These are phyloP conservation scores for Oenanthe melanoleuca DNA, from an alignment of 2,113 vertebrate species.

Conservation along the genomic window DNA sequence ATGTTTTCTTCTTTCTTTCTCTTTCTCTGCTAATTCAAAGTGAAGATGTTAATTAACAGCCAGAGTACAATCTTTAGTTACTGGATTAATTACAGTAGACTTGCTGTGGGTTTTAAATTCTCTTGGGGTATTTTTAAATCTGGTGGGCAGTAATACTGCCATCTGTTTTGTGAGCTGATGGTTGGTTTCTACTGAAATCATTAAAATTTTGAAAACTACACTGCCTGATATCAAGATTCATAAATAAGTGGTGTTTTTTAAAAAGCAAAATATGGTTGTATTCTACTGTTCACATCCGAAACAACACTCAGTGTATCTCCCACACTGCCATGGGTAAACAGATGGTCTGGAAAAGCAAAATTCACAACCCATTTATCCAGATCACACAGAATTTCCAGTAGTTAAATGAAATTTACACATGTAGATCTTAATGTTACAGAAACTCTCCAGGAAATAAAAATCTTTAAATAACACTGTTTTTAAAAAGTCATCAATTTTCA, in stretches of 20 bases:
- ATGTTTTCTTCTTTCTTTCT: not conserved
- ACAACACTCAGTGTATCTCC: not conserved
- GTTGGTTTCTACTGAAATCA: conserved; percentile 34
- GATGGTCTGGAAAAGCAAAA: conserved; percentile 1
- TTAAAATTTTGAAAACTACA: conserved; percentile 25
- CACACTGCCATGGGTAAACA: not conserved
- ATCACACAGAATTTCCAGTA: not conserved
- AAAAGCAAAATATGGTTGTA: not conserved
- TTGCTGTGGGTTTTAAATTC: conserved; percentile 55
- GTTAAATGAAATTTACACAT: not conserved
- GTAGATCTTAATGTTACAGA: not conserved
- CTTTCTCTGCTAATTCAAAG: conserved; percentile 43
- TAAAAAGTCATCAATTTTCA: not conserved
- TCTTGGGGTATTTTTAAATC: conserved; percentile 62
- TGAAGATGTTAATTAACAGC: conserved; percentile 54
- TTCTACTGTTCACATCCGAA: not conserved
- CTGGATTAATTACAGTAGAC: conserved; percentile 66
- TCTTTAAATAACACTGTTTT: not conserved
- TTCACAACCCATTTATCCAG: not conserved
- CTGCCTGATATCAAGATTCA: not conserved
- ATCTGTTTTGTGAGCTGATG: conserved; percentile 52
- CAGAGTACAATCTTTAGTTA: conserved; percentile 49
- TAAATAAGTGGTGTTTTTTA: not conserved
- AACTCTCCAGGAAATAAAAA: not conserved
- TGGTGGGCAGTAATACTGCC: conserved; percentile 57